Percentiles rank a stretch among this genome's conserved stretches.
Evolutionary conservation across 1,140 invertebrate genomes (phyloP).

Genomic region (Gonatopus flavifemur): DNA sequence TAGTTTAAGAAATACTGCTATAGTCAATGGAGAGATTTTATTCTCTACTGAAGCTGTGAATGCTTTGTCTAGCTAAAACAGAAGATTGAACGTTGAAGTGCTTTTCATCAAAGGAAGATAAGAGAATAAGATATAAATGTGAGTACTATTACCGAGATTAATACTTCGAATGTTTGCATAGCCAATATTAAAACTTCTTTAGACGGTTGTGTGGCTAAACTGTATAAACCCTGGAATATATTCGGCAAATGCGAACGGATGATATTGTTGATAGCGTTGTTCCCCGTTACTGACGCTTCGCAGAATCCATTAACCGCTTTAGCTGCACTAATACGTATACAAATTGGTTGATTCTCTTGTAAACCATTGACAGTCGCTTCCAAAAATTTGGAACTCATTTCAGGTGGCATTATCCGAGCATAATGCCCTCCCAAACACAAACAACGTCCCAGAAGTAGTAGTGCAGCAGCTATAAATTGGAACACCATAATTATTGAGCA

Average conservation of each 20-base stretch:
- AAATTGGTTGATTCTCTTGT: constrained; percentile 58
- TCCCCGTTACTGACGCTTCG: constrained; percentile 31
- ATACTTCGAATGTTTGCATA: constrained; percentile 68
- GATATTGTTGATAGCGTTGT: constrained; percentile 36
- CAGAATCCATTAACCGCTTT: constrained; percentile 56
- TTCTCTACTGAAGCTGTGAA: constrained; percentile 69
- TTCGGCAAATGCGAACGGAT: constrained; percentile 45
- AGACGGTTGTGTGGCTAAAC: constrained; percentile 40
- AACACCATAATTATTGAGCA: neutral
- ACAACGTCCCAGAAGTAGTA: constrained; percentile 73
- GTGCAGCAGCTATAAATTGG: constrained; percentile 50
- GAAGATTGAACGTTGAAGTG: too few relatives aligned
- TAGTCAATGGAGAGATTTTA: constrained; percentile 71
- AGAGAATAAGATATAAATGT: neutral
- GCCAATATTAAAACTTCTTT: constrained; percentile 65
- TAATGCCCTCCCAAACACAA: constrained; percentile 73
- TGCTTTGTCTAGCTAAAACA: constrained; percentile 63
- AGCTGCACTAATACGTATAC: constrained; percentile 52
- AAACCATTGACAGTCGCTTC: constrained; percentile 67
- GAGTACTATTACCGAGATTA: constrained; percentile 65
- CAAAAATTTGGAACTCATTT: constrained; percentile 64
- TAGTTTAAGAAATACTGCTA: constrained; percentile 74
- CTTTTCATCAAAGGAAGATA: neutral
- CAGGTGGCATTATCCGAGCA: constrained; percentile 62
- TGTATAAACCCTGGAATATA: constrained; percentile 53